phyloP scores from a whole-genome alignment of 2,797 vertebrate species.

The Microctenopoma stevenorrisi region DNA sequence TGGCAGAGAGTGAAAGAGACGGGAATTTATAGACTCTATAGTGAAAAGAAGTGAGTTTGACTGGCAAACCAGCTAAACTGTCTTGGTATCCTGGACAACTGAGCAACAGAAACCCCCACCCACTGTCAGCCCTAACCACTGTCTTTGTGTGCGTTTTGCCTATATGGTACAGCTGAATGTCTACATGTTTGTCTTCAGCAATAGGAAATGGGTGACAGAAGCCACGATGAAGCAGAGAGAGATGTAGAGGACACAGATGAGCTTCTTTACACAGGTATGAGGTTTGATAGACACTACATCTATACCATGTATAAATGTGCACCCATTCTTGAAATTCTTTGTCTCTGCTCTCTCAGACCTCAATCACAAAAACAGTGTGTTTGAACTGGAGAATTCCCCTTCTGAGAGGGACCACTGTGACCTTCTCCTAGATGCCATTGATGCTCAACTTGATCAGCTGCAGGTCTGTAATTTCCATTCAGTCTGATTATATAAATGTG shows the following conservation, averaged over 20 bases:
- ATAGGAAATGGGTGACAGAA: slow-evolving; percentile 65
- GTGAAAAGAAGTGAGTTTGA: slow-evolving; percentile 40
- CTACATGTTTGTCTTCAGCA: slow-evolving; percentile 31
- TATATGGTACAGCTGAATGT: slow-evolving; percentile 16
- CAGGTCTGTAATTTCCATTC: slow-evolving; percentile 67
- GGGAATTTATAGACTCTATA: slow-evolving; percentile 46
- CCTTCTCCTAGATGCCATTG: slow-evolving; percentile 74
- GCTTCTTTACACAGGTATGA: slow-evolving; percentile 70
- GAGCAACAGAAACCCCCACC: slow-evolving; percentile 59
- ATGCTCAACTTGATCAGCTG: slow-evolving; percentile 70
- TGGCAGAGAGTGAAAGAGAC: neutral
- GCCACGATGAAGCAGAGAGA: slow-evolving; percentile 10
- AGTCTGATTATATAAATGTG: neutral
- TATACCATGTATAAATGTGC: neutral
- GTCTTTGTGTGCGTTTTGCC: slow-evolving; percentile 14
- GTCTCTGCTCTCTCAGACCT: slow-evolving; percentile 60
- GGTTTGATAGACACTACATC: neutral
- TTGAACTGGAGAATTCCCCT: neutral
- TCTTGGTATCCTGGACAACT: slow-evolving; percentile 74
- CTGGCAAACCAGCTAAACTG: slow-evolving; percentile 44
- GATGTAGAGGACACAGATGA: slow-evolving; percentile 59
- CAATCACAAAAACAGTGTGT: slow-evolving; percentile 16
- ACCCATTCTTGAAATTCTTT: neutral
- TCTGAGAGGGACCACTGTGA: slow-evolving; percentile 66
- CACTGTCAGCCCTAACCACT: slow-evolving; percentile 29